Conservation (phyloP, 2,113 vertebrate species). For the Bubo bubo region DNA sequence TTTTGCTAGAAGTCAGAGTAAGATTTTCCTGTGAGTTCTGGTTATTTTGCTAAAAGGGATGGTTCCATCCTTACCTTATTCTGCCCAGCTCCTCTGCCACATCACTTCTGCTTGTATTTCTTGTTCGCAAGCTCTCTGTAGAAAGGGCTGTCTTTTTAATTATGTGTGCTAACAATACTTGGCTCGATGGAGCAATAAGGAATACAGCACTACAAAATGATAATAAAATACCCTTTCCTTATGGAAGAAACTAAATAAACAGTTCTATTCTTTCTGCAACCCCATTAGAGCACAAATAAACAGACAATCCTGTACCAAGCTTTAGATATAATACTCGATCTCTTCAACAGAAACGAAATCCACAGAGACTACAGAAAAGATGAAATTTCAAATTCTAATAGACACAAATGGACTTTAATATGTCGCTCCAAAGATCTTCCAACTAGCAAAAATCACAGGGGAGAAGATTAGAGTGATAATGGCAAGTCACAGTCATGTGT, state of each 20-base stretch:
- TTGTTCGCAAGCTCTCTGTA: not conserved
- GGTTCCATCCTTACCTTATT: not conserved
- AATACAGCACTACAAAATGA: not conserved
- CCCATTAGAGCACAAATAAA: constrained; percentile 26
- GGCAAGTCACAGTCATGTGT: not conserved
- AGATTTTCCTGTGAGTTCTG: not conserved
- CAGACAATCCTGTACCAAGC: not conserved
- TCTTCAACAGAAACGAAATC: constrained; percentile 22
- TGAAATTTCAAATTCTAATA: constrained; percentile 58
- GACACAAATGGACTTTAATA: constrained; percentile 54
- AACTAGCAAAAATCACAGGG: not conserved
- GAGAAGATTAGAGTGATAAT: constrained; percentile 33
- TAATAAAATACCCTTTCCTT: not conserved
- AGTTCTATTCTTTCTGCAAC: not conserved
- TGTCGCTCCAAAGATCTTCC: constrained; percentile 5
- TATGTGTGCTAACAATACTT: not conserved
- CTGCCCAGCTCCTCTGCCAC: not conserved
- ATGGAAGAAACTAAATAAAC: constrained; percentile 23
- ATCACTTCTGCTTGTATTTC: not conserved
- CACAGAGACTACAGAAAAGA: constrained; percentile 26
- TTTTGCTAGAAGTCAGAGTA: not conserved
- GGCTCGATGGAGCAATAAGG: not conserved
- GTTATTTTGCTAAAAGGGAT: not conserved
- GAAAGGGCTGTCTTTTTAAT: not conserved
- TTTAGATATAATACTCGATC: not conserved